These are phyloP conservation scores for Myotis planiceps DNA, from an alignment of 2,797 vertebrate species.

Conservation along the genomic window DNA sequence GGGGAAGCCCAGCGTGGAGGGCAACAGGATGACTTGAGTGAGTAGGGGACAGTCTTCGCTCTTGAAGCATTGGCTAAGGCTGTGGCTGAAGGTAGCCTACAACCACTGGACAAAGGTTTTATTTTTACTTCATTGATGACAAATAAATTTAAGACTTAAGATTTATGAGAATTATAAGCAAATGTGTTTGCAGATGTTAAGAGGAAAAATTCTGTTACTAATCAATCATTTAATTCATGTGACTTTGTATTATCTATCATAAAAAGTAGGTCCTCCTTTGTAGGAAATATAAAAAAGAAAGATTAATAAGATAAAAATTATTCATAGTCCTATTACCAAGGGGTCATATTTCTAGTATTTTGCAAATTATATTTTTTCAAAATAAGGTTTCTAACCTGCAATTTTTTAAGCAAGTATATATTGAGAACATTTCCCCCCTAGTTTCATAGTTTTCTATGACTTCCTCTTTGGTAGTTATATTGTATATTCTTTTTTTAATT, in stretches of 20 bases:
- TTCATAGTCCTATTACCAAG: not conserved
- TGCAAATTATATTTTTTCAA: not conserved
- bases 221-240: not conserved
- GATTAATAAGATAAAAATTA: slow-evolving; percentile 10
- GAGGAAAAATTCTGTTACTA: not conserved
- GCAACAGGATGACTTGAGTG: not conserved
- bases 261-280: not conserved
- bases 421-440: not conserved
- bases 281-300: not conserved
- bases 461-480: not conserved
- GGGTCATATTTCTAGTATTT: not conserved
- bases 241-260: not conserved
- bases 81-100: not conserved
- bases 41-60: not conserved
- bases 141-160: not conserved
- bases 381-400: not conserved
- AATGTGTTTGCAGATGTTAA: not conserved
- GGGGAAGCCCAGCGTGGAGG: not conserved
- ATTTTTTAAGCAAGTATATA: not conserved
- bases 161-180: not conserved
- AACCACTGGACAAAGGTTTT: not conserved
- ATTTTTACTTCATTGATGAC: not conserved
- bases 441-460: not conserved
- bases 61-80: not conserved
- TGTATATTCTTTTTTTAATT: not conserved